phyloP scores from a whole-genome alignment of 2,113 vertebrate genomes.

The Lynx canadensis region DNA sequence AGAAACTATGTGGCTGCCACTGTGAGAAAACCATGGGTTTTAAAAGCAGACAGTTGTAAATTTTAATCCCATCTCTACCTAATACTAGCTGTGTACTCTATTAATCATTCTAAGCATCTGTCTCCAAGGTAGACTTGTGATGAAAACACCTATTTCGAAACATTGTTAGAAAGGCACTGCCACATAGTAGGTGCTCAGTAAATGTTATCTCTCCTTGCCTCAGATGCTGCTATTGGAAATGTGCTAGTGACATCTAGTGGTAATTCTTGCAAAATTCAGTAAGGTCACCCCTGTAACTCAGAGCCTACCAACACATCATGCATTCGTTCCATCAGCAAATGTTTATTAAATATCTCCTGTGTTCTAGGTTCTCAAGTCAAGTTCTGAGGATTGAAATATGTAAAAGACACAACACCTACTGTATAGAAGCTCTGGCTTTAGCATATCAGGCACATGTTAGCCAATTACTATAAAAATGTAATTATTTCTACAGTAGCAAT shows the following conservation, averaged over 20 bases:
- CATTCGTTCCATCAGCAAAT: not conserved
- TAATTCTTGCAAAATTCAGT: slow-evolving; percentile 1
- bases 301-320: not conserved
- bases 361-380: not conserved
- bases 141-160: not conserved
- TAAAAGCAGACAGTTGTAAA: not conserved
- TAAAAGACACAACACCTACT: not conserved
- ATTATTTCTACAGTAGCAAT: not conserved
- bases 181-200: slow-evolving; percentile 53
- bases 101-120: not conserved
- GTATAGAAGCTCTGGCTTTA: not conserved
- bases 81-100: too few relatives aligned
- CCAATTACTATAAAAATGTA: not conserved
- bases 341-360: not conserved
- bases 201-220: not conserved
- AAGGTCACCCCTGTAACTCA: not conserved
- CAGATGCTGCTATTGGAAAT: slow-evolving; percentile 34
- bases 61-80: not conserved
- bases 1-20: not conserved
- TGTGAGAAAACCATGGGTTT: not conserved
- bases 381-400: not conserved
- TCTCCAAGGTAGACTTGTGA: not conserved
- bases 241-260: slow-evolving; percentile 76
- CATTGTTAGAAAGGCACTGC: not conserved
- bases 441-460: not conserved